Base-by-base conservation (phyloP, 2,113 vertebrate species). In the Pterocles gutturalis region DNA sequence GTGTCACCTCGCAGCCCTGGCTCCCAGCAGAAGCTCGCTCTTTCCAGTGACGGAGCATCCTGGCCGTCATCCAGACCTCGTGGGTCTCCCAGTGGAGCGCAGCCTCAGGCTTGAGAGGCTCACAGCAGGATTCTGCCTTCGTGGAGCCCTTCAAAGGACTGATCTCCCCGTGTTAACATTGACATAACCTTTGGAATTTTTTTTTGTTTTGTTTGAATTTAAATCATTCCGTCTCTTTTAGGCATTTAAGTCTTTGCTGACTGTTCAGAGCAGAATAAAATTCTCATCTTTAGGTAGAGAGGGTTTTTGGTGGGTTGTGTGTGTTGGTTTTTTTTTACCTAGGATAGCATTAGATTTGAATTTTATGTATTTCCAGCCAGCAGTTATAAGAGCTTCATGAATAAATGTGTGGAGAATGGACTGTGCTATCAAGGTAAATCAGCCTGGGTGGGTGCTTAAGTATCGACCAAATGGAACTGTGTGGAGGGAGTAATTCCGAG, bases 351-450 rank as follows among this genome's bases (percentile, higher is more conserved):
- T 88, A 80, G 62, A 76, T 64, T 96, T 96, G 97, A 95, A 90
- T 85, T 81, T 89, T 79, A 96, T 94, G 43, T 87, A 89, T 96
- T 94, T 95, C 60, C 94, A 96, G 92, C 64, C 86, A 91, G 85
- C 51, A 80, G 70, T 75, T 90, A 75, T 46, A 89, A 91, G 86
- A 87, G 73, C 80, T 94, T 95, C 93, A 83, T 89, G 96, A 89
- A 90, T 94, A 95, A 95, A 96, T 97, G 97, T 87, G 95, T 90
- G 77, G 89, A 87, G 92, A 93, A 96, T 85, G 70, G 86, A 93
- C 95, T 69, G 61, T 89, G 91, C 85, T 94, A 78, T 93, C 91
- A 85, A 93, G 80, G 95, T 94, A 91, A 97, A 96, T 96, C 93
- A 94, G 89, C 88, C 66, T 85, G 78, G 62, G 89, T 82, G 73